Percentiles rank a stretch among this genome's conserved stretches.
These are phyloP conservation scores for Teinopalpus imperialis DNA, from an alignment of 2,888 invertebrate species.

Conservation along the genomic window DNA sequence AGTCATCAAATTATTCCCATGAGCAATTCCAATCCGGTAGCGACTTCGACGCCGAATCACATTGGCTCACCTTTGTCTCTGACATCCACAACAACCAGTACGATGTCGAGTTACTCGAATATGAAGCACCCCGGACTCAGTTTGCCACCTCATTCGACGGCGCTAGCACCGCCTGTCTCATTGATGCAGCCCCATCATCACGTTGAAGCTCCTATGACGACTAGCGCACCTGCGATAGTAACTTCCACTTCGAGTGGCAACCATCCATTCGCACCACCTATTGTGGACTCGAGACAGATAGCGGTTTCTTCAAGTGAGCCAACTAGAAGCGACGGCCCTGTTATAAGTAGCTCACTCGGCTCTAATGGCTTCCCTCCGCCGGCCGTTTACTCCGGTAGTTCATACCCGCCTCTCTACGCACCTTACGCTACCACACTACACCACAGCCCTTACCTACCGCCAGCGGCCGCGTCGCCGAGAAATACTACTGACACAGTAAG, in stretches of 20 bases:
- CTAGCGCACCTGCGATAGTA: constrained; percentile 46
- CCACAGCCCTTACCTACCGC: constrained; percentile 88
- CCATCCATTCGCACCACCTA: constrained; percentile 59
- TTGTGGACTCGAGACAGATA: constrained; percentile 57
- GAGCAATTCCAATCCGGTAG: constrained; percentile 48
- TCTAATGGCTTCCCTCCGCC: constrained; percentile 84
- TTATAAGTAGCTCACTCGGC: constrained; percentile 85
- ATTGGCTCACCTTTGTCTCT: constrained; percentile 51
- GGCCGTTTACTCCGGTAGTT: constrained; percentile 85
- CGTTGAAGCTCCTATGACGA: constrained; percentile 49
- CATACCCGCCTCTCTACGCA: constrained; percentile 87
- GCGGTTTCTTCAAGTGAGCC: constrained; percentile 65
- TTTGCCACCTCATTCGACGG: constrained; percentile 47
- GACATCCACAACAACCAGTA: constrained; percentile 51
- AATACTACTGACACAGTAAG: constrained; percentile 80
- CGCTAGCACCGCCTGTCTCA: constrained; percentile 48
- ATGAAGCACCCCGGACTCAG: constrained; percentile 61
- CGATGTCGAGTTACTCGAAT: constrained; percentile 60
- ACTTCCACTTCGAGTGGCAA: constrained; percentile 46
- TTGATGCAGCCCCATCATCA: constrained; percentile 54
- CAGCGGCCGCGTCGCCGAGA: constrained; percentile 84
- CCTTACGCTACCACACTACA: constrained; percentile 88
- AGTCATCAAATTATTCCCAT: constrained; percentile 56
- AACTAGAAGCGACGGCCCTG: constrained; percentile 66
- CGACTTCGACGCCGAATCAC: constrained; percentile 56